Conservation (phyloP, 2,888 invertebrate species). For the Calameuta filiformis region DNA sequence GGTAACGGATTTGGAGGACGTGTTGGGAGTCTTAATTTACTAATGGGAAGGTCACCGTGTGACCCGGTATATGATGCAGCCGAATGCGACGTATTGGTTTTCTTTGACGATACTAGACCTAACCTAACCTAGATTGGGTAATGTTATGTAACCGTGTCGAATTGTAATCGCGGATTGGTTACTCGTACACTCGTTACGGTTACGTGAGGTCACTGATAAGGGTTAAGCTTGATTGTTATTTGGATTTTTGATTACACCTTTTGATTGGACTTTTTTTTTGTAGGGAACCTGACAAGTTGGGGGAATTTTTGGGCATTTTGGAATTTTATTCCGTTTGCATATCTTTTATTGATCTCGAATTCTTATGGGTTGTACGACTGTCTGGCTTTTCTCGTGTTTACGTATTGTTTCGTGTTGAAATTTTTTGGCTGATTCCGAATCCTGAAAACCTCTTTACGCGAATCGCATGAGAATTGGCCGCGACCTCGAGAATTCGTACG, state of each 20-base stretch:
- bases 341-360: not conserved
- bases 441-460: not conserved
- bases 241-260: not conserved
- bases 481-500: not conserved
- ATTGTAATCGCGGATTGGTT: constrained; percentile 8
- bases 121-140: constrained; percentile 41
- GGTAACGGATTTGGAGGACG: constrained; percentile 15
- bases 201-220: constrained; percentile 2
- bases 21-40: constrained; percentile 15
- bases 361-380: not conserved
- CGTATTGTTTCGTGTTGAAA: not conserved
- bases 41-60: not conserved
- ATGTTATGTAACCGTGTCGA: constrained; percentile 54
- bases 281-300: not conserved
- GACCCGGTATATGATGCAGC: not conserved
- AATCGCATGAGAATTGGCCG: not conserved
- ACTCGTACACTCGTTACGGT: not conserved
- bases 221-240: not conserved
- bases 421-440: not conserved
- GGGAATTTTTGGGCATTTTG: not conserved
- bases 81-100: not conserved
- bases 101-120: not conserved
- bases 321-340: not conserved
- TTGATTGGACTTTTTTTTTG: not conserved
- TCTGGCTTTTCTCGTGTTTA: not conserved